Evolutionary conservation across 1,140 invertebrate genomes (phyloP).

Genomic region (Leptoteleia sp.): DNA sequence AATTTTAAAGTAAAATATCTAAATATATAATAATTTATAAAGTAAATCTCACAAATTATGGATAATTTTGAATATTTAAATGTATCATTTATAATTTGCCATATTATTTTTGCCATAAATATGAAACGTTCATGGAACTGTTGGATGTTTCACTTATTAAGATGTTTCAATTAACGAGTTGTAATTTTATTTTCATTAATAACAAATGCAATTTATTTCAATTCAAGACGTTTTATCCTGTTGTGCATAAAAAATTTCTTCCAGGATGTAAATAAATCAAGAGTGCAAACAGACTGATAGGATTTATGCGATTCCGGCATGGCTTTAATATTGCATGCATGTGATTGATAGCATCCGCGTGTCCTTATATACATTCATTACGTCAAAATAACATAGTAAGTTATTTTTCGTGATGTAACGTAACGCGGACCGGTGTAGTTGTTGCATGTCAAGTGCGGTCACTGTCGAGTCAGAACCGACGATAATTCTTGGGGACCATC

Average conservation of each 20-base stretch:
- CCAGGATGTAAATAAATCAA: constrained; percentile 32
- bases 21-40: too few species aligned
- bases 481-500: constrained; percentile 72
- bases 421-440: constrained; percentile 3
- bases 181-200: constrained; percentile 11
- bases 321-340: constrained; percentile 33
- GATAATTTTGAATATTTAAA: too few species aligned
- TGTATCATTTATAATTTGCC: too few species aligned
- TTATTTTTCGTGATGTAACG: constrained; percentile 52
- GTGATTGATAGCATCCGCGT: constrained; percentile 33
- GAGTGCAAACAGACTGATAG: constrained; percentile 2
- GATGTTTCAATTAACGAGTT: too few species aligned
- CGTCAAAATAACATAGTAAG: constrained; percentile 48
- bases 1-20: too few species aligned
- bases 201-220: constrained; percentile 41
- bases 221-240: constrained; percentile 34
- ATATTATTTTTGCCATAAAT: too few species aligned
- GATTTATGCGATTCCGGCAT: constrained; percentile 36
- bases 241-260: constrained; percentile 19
- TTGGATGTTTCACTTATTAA: too few species aligned
- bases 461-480: constrained; percentile 67
- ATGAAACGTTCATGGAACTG: too few species aligned
- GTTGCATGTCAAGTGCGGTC: constrained; percentile 21
- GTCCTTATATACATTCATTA: constrained; percentile 36
- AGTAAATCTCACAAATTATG: too few species aligned